Evolutionary conservation across 2,797 vertebrate species (phyloP), one percentile per base, ranked within the genome.

Genomic region (Acrocephalus scirpaceus): DNA sequence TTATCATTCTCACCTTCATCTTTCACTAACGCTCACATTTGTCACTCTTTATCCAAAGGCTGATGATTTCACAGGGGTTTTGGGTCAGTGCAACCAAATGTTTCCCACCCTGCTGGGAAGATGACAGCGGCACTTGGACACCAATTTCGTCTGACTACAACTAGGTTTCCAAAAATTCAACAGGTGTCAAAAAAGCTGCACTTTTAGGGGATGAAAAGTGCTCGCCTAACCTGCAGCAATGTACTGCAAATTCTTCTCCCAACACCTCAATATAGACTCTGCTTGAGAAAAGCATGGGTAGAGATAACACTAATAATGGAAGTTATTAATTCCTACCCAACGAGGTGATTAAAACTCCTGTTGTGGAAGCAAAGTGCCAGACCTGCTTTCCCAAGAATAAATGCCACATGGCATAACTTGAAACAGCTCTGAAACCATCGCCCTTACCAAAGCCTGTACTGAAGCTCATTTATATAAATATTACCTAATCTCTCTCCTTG

Each of bases 311-410:
- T 34, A 51, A 38, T 38, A 38, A 38, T 38, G 90, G 67, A 97
- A 97, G 71, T 95, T 95, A 97, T 60, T 93, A 96, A 96, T 93
- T 97, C 87, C 27, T 72, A 71, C 86, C 67, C 79, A 74, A 40
- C 67, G 69, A 50, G 17, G 27, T 94, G 93, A 96, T 96, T 91
- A 94, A 96, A 97, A 97, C 70, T 91, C 10, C 58, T 85, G 74
- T 45, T 73, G 88, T 65, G 65, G 90, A 96, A 92, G 90, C 71
- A 74, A 88, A 88, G 26, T 2, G 32, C 76, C 70, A 91, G 86
- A 77, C 66, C n/a, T 82, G 47, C 17, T 71, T 72, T 83, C 54
- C 44, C 36, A 80, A 54, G 85, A 90, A 47, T 20, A 74, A 11
- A 90, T 75, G 62, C 32, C 13, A 44, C n/a, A 40, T 2, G 0